These are phyloP conservation scores for Daboia siamensis DNA, from an alignment of 2,113 vertebrate genomes.

Conservation along the genomic window DNA sequence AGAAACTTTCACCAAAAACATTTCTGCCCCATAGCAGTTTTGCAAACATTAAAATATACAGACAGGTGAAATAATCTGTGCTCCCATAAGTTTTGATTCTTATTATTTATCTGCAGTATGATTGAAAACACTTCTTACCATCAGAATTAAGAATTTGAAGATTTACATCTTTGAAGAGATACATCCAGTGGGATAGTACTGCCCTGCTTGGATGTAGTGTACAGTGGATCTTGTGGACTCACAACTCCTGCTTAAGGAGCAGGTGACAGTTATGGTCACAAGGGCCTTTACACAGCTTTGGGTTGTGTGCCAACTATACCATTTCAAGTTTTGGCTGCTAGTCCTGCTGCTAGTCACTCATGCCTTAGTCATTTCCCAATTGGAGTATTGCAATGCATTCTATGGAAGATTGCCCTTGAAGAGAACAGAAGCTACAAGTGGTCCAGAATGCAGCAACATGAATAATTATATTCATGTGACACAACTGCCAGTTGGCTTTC, in stretches of 20 bases:
- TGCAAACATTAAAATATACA: neutral
- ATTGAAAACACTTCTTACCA: neutral
- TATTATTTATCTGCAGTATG: neutral
- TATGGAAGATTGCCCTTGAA: neutral
- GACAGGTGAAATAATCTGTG: neutral
- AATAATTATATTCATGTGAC: neutral
- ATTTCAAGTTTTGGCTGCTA: neutral
- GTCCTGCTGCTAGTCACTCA: neutral
- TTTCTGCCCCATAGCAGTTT: neutral
- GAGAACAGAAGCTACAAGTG: neutral
- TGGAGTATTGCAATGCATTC: neutral
- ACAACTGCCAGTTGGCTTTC: neutral
- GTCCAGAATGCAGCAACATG: neutral
- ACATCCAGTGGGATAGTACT: neutral
- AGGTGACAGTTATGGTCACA: neutral
- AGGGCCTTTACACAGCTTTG: neutral
- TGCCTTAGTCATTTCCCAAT: neutral
- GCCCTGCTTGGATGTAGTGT: neutral
- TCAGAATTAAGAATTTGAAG: neutral
- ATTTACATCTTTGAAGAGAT: neutral
- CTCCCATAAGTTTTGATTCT: neutral
- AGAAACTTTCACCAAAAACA: neutral
- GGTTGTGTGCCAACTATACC: neutral
- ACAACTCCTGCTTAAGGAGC: neutral
- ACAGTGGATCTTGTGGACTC: neutral